phyloP scores from a whole-genome alignment of 2,113 vertebrate species.

The Clarias macrocephalus region DNA sequence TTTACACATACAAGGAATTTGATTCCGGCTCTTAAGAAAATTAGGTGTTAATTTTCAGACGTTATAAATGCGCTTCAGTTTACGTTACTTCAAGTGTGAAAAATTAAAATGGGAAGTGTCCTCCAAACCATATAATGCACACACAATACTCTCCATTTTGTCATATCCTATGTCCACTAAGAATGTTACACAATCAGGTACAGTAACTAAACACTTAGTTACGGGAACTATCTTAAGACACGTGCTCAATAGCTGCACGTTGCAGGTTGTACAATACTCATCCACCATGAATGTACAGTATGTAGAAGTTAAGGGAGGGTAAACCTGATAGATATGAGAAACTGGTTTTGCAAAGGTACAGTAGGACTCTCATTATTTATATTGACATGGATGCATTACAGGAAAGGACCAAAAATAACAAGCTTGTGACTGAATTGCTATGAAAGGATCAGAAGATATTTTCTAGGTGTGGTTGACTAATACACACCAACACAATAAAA shows the following conservation, averaged over 20 bases:
- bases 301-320: background rate
- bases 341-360: background rate
- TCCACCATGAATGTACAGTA: background rate
- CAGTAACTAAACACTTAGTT: background rate
- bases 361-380: background rate
- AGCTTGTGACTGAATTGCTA: background rate
- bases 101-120: background rate
- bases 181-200: background rate
- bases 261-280: background rate
- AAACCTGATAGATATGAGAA: background rate
- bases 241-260: slow-evolving; percentile 3
- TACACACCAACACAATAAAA: no score
- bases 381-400: background rate
- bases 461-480: background rate
- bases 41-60: no score
- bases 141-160: background rate
- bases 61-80: background rate
- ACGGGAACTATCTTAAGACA: background rate
- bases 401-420: background rate
- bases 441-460: background rate
- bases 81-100: background rate
- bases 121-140: background rate
- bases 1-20: no score
- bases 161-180: background rate
- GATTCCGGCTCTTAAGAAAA: no score